Conservation (phyloP, 1,140 invertebrate genomes). For the Wasmannia auropunctata region DNA sequence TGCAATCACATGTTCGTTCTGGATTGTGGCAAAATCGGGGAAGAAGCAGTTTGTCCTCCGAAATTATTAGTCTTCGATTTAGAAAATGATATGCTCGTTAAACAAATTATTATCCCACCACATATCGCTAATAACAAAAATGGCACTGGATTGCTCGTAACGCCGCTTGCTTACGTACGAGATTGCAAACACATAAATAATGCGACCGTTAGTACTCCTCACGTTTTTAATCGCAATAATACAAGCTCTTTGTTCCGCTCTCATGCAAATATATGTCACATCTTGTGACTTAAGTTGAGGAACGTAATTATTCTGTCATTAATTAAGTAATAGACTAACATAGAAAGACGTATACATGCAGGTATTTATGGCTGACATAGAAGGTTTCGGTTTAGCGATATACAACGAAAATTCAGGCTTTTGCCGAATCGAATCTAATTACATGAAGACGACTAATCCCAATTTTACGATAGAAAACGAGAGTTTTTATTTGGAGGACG, state of each 20-base stretch:
- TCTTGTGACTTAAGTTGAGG: background rate
- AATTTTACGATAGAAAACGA: background rate
- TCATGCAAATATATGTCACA: too few relatives aligned
- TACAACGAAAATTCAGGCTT: background rate
- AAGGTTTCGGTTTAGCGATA: background rate
- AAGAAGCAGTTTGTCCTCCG: background rate
- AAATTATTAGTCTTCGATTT: slow-evolving; percentile 32
- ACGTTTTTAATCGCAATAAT: too few relatives aligned
- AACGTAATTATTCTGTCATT: background rate
- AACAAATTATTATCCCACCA: background rate
- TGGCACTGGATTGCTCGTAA: slow-evolving; percentile 4
- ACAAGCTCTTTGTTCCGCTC: too few relatives aligned
- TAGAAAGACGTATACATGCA: background rate
- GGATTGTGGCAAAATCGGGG: slow-evolving; percentile 14
- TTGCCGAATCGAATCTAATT: slow-evolving; percentile 21
- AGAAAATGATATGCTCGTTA: background rate
- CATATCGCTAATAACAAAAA: background rate
- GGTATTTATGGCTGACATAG: slow-evolving; percentile 16
- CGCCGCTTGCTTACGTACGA: background rate
- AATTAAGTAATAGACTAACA: background rate
- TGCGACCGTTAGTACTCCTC: background rate
- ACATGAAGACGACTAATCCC: slow-evolving; percentile 2
- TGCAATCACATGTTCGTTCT: slow-evolving; percentile 21
- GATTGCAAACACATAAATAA: background rate
- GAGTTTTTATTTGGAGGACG: background rate